These are phyloP conservation scores for Heliconius hewitsoni DNA, from an alignment of 1,140 invertebrate genomes.

Conservation along the genomic window DNA sequence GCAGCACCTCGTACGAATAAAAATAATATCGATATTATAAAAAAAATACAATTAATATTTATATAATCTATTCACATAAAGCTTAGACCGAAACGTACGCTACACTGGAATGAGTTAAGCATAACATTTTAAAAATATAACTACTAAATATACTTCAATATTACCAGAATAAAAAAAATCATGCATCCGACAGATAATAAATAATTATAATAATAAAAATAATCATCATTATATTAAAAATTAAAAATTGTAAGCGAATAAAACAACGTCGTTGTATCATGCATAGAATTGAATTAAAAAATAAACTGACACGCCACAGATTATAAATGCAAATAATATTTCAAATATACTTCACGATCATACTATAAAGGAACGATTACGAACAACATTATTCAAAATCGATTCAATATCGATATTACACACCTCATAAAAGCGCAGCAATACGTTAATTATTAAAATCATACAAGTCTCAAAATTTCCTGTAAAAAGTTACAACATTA, in stretches of 20 bases:
- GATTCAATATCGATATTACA: background rate
- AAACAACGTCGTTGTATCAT: conserved; percentile 71
- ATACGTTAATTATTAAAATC: background rate
- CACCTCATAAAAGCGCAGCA: background rate
- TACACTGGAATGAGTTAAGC: conserved; percentile 78
- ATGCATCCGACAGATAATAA: conserved; percentile 54
- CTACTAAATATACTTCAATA: conserved; percentile 40
- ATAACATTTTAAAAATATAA: conserved; percentile 64
- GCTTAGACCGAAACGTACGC: conserved; percentile 68
- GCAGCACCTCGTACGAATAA: conserved; percentile 68
- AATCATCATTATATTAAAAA: conserved; percentile 56
- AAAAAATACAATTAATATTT: conserved; percentile 63
- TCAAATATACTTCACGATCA: conserved; percentile 25
- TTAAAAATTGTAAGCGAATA: conserved; percentile 60
- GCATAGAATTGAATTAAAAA: conserved; percentile 30
- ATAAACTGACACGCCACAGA: conserved; percentile 48
- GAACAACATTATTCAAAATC: background rate
- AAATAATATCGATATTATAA: conserved; percentile 59
- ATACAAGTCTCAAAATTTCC: background rate
- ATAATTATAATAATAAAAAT: conserved; percentile 36
- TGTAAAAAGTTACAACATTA: background rate
- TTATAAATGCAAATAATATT: conserved; percentile 63
- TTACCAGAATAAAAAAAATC: conserved; percentile 54
- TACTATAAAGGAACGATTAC: background rate
- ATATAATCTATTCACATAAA: conserved; percentile 65